Evolutionary conservation across 2,797 vertebrate genomes (phyloP), one percentile per base, ranked within the genome.

Genomic region (Bryconaethiops microstoma): DNA sequence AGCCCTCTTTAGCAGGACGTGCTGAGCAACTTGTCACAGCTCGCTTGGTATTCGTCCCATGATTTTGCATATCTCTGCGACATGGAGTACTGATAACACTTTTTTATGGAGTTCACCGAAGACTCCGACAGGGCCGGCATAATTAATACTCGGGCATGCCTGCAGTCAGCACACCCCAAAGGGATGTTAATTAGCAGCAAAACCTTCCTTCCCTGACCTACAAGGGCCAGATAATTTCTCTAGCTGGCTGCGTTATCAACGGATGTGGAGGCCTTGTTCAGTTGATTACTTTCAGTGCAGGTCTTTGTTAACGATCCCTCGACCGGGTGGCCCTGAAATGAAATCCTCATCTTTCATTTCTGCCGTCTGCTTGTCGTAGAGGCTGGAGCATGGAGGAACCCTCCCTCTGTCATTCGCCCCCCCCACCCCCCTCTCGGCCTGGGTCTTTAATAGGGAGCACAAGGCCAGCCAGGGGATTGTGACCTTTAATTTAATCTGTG

Each of bases 181-280:
- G 84, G 85, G 78, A 79, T 87, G 86, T 87, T 87, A 88, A 88
- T 87, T 88, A 88, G 83, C 84, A 65, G 75, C 63, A 79, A 85
- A 86, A 85, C 85, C 82, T 87, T 87, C 84, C 83, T 83, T 78
- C 76, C 65, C 65, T 85, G 87, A 88, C 85, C 86, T 89, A 81
- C 57, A 75, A 85, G 85, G 86, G 82, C 76, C 17, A 29, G 73
- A 85, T 87, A 65, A 85, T 77, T 81, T 82, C 80, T 76, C 82
- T 48, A 59, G 80, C 80, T 83, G 82, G 81, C 81, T 84, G 83
- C 81, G 81, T 84, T 85, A 88, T 89, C 83, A 81, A 79, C 73
- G 64, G 68, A 59, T 62, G 82, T 39, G 63, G 63, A 71, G 73
- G 79, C 77, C 70, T 74, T 17, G 17, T 64, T 39, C 23, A 69